Base-by-base conservation (phyloP, 2,888 invertebrate genomes). In the Stenodema calcarata region DNA sequence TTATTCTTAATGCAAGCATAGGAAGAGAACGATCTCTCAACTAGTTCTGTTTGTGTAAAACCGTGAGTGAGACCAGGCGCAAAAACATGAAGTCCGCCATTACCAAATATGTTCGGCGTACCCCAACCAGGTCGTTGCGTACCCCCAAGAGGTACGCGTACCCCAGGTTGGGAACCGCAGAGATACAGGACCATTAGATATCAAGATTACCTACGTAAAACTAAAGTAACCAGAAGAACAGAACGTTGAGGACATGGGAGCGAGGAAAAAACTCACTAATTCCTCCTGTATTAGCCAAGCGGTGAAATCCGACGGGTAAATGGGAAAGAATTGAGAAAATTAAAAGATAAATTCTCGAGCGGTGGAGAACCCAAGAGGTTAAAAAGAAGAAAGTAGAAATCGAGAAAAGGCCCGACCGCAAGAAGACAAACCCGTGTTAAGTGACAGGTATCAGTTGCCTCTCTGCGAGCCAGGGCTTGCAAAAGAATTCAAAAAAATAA, bases 381-480 rank as follows among this genome's bases (percentile, higher is more conserved):
- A 9, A 12, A 78, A 18, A 78, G 44, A 78, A 78, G n/a, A n/a
- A n/a, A n/a, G n/a, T n/a, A n/a, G n/a, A 78, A 41, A 44, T 44
- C 35, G 11, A 78, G 78, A 78, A 62, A 78, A 42, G 44, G 44
- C 44, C 78, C 18, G 44, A 78, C 78, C 78, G 78, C 78, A 44
- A 78, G 62, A 62, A 62, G 78, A 78, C 78, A 41, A 78, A 78
- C 78, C 78, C 78, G 78, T 78, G 78, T 78, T 78, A 78, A 78
- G 78, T 78, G 78, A 82, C 82, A 82, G 82, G 69, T 82, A 82
- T 82, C 82, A 82, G 69, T 69, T 69, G 62, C 54, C 62, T 35
- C 30, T 35, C 30, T 27, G 62, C 23, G 28, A 47, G 35, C 23
- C 11, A 35, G n/a, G 14, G 69, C 18, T 23, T 7, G 42, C n/a